Percentiles rank a stretch among this genome's conserved stretches.
These are phyloP conservation scores for Agonopterix subpropinquella DNA, from an alignment of 2,888 invertebrate species.

Conservation along the genomic window DNA sequence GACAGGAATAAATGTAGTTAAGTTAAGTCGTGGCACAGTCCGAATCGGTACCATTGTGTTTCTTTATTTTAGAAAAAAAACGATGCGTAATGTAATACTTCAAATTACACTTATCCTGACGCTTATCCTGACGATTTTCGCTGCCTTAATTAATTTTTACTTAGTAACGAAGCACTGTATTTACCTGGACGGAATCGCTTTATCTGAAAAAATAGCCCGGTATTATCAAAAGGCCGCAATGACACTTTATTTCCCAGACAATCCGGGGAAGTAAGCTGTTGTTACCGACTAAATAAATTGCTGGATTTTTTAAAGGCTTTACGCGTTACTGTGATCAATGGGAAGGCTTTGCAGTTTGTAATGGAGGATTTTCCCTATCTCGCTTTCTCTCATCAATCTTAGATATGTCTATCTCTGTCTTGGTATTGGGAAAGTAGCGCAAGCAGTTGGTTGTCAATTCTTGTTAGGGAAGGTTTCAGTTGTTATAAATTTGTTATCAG, in stretches of 20 bases:
- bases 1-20: too few relatives aligned
- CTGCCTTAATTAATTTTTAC: too few relatives aligned
- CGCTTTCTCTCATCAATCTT: constrained; percentile 22
- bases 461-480: constrained; percentile 47
- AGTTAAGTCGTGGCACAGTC: too few relatives aligned
- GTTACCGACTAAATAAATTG: constrained; percentile 65
- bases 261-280: constrained; percentile 32
- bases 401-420: constrained; percentile 30
- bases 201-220: not conserved
- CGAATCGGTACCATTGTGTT: too few relatives aligned
- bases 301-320: constrained; percentile 67
- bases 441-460: constrained; percentile 52
- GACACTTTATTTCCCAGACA: constrained; percentile 16
- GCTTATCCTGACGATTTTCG: too few relatives aligned
- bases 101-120: too few relatives aligned
- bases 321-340: constrained; percentile 69
- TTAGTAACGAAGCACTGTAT: too few relatives aligned
- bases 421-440: constrained; percentile 42
- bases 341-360: constrained; percentile 60
- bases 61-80: too few relatives aligned
- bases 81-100: too few relatives aligned
- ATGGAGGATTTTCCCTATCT: constrained; percentile 48
- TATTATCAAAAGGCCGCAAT: constrained; percentile 1
- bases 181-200: not conserved
- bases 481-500: constrained; percentile 27